Evolutionary conservation across 2,797 vertebrate genomes (phyloP).

Genomic region (Galaxias olidus): DNA sequence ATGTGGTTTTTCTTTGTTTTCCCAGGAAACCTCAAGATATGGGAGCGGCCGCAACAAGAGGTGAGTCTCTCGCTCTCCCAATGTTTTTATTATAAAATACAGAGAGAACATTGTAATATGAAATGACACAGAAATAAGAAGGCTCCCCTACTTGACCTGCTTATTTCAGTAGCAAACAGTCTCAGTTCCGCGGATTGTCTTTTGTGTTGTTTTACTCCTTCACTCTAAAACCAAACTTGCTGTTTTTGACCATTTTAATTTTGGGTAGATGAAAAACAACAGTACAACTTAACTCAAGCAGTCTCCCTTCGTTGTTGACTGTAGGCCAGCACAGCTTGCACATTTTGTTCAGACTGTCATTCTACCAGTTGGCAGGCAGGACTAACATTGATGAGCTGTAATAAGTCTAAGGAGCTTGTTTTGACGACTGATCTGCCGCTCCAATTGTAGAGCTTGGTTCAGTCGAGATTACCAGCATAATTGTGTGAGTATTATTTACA

Average conservation of each 20-base stretch:
- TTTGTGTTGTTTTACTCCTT: too few species aligned
- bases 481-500: too few species aligned
- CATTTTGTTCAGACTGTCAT: constrained; percentile 33
- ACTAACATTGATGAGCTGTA: constrained; percentile 29
- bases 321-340: constrained; percentile 41
- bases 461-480: constrained; percentile 19
- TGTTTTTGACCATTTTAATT: too few species aligned
- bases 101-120: too few species aligned
- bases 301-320: constrained; percentile 30
- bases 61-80: constrained; percentile 68
- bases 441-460: constrained; percentile 15
- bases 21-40: constrained; percentile 84
- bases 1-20: constrained; percentile 35
- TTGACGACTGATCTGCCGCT: neutral
- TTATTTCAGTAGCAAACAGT: too few species aligned
- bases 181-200: too few species aligned
- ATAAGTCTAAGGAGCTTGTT: constrained; percentile 23
- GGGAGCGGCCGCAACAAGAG: constrained; percentile 85
- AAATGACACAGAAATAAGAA: too few species aligned
- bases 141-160: too few species aligned
- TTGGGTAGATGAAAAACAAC: constrained; percentile 18
- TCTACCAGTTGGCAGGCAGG: constrained; percentile 14
- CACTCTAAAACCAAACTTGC: too few species aligned
- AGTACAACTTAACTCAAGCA: constrained; percentile 28
- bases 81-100: too few species aligned